Percentiles rank a stretch among this genome's conserved stretches.
These are phyloP conservation scores for Epinotia nisella DNA, from an alignment of 2,888 invertebrate genomes.

Conservation along the genomic window DNA sequence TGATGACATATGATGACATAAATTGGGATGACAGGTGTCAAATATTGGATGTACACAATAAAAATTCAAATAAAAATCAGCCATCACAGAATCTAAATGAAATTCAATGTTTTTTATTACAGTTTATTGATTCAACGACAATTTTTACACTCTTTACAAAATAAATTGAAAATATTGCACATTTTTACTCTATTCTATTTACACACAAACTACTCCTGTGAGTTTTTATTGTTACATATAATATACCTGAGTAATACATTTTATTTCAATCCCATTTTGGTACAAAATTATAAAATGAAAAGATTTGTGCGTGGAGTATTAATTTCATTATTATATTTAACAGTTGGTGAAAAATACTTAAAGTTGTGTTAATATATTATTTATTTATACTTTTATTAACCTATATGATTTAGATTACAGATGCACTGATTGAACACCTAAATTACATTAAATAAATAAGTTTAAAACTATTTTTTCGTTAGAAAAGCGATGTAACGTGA, in stretches of 20 bases:
- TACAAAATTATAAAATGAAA: conserved; percentile 41
- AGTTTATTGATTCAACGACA: conserved; percentile 49
- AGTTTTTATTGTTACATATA: conserved; percentile 8
- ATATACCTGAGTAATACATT: neutral
- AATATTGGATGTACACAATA: no score
- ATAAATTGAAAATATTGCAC: conserved; percentile 50
- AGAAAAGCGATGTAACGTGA: no score
- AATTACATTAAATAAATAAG: no score
- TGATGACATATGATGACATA: no score
- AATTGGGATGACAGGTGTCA: no score
- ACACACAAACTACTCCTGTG: conserved; percentile 39
- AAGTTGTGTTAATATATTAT: neutral
- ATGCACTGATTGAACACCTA: no score
- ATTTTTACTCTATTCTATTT: conserved; percentile 46
- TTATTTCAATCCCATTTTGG: conserved; percentile 19
- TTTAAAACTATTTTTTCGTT: no score
- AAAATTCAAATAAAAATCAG: no score
- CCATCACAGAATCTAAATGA: no score
- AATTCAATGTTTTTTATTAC: no score
- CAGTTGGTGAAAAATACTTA: neutral
- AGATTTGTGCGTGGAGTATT: conserved; percentile 28
- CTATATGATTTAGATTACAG: no score
- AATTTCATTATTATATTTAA: conserved; percentile 5
- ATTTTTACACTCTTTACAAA: conserved; percentile 49
- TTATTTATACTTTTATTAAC: no score